Evolutionary conservation across 2,797 vertebrate genomes (phyloP).

Genomic region (Clarias platycephalus): DNA sequence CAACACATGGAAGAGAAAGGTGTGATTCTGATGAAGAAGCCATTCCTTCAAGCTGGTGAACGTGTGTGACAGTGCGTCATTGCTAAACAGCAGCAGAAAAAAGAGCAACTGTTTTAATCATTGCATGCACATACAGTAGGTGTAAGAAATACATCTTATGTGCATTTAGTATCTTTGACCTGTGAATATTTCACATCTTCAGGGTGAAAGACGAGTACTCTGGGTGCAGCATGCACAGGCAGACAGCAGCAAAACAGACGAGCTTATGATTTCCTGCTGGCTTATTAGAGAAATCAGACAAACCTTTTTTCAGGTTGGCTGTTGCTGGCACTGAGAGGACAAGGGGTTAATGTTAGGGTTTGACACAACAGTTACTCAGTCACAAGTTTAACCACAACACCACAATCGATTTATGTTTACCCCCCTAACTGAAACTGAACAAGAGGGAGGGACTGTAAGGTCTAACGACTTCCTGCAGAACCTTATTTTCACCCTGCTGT

Average conservation of each 20-base stretch:
- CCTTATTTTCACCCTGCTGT: too few species aligned
- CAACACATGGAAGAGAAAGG: background rate
- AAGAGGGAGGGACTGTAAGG: too few species aligned
- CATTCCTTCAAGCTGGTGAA: background rate
- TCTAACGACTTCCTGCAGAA: too few species aligned
- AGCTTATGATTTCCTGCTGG: background rate
- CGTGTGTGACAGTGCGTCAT: background rate
- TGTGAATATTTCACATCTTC: background rate
- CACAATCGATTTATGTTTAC: too few species aligned
- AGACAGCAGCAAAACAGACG: background rate
- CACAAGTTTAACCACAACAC: too few species aligned
- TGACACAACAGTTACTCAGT: too few species aligned
- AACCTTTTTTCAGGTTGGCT: conserved; percentile 66
- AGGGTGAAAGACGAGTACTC: background rate
- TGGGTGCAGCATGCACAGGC: conserved; percentile 17
- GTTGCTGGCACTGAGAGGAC: conserved; percentile 43
- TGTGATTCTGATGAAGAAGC: background rate
- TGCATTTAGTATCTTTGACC: background rate
- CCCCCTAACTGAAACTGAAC: too few species aligned
- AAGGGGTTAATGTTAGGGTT: conserved; percentile 38
- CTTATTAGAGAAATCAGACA: conserved; percentile 56
- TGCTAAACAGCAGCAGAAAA: background rate
- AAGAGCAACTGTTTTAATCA: background rate
- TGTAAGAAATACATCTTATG: too few species aligned
- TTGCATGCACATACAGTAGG: background rate